Conservation (phyloP, 1,140 invertebrate species). For the Doryteuthis pealeii region DNA sequence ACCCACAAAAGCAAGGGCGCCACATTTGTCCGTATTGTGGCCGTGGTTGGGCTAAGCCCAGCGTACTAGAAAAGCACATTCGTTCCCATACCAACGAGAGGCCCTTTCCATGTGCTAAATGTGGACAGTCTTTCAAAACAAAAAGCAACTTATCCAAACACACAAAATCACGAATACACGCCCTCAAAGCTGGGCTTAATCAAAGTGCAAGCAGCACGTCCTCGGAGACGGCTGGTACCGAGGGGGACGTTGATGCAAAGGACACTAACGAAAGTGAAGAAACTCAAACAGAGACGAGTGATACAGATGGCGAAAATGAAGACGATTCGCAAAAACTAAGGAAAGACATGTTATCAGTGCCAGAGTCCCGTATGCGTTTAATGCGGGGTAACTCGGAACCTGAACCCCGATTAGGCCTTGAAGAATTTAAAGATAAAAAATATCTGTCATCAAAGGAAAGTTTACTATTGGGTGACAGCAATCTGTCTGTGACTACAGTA, state of each 20-base stretch:
- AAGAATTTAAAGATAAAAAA: neutral
- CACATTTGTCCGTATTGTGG: slow-evolving; percentile 87
- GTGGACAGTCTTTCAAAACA: slow-evolving; percentile 91
- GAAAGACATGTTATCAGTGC: slow-evolving; percentile 20
- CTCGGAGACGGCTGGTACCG: slow-evolving; percentile 13
- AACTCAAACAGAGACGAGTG: slow-evolving; percentile 7
- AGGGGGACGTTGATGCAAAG: slow-evolving; percentile 7
- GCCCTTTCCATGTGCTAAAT: slow-evolving; percentile 84
- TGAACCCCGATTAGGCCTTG: neutral
- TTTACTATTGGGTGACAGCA: neutral
- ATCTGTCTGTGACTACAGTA: neutral
- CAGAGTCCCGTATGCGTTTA: slow-evolving; percentile 11
- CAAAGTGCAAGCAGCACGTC: slow-evolving; percentile 3
- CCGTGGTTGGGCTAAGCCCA: slow-evolving; percentile 87
- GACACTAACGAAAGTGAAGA: slow-evolving; percentile 20
- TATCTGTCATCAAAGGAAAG: neutral
- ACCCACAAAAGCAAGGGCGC: slow-evolving; percentile 58
- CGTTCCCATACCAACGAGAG: slow-evolving; percentile 84
- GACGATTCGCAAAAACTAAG: slow-evolving; percentile 21
- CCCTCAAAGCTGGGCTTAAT: slow-evolving; percentile 31
- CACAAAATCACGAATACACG: slow-evolving; percentile 78
- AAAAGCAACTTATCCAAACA: slow-evolving; percentile 93
- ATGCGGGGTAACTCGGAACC: neutral
- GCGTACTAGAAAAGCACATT: slow-evolving; percentile 90
- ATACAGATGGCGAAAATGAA: slow-evolving; percentile 20